phyloP scores from a whole-genome alignment of 2,888 invertebrate species.

The Rapana venosa region DNA sequence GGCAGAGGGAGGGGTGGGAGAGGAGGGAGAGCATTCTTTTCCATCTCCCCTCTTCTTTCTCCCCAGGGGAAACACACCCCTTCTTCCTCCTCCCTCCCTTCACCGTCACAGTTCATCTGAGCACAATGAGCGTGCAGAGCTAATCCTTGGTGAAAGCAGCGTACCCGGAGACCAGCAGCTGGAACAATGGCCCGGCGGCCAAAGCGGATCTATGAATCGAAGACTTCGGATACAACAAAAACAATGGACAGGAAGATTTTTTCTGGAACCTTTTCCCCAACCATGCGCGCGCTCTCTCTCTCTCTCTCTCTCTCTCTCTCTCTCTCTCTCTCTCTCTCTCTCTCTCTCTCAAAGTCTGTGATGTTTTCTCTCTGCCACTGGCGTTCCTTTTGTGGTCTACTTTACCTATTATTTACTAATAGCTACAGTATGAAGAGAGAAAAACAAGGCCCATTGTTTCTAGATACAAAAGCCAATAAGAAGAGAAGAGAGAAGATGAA shows the following conservation, averaged over 20 bases:
- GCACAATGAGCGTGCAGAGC: not conserved
- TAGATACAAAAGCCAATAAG: no score
- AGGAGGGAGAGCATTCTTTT: not conserved
- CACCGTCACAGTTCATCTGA: slow-evolving; percentile 10
- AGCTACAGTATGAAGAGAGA: no score
- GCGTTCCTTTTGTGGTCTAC: no score
- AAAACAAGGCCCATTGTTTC: no score
- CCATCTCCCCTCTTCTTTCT: not conserved
- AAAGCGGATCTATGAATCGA: slow-evolving; percentile 27
- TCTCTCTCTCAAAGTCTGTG: no score
- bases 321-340: no score
- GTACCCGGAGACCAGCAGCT: slow-evolving; percentile 24
- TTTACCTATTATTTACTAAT: no score
- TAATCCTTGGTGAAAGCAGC: slow-evolving; percentile 32
- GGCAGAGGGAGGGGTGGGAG: not conserved
- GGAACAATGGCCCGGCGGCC: slow-evolving; percentile 24
- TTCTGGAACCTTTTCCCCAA: not conserved
- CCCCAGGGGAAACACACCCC: no score
- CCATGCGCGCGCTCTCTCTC: no score
- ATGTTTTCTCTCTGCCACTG: no score
- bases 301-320: no score
- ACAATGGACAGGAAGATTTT: slow-evolving; percentile 20
- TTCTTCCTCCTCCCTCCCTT: not conserved
- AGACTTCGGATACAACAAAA: slow-evolving; percentile 2
- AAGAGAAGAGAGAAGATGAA: no score